These are phyloP conservation scores for Balearica regulorum DNA, from an alignment of 2,797 vertebrate genomes.

Conservation along the genomic window DNA sequence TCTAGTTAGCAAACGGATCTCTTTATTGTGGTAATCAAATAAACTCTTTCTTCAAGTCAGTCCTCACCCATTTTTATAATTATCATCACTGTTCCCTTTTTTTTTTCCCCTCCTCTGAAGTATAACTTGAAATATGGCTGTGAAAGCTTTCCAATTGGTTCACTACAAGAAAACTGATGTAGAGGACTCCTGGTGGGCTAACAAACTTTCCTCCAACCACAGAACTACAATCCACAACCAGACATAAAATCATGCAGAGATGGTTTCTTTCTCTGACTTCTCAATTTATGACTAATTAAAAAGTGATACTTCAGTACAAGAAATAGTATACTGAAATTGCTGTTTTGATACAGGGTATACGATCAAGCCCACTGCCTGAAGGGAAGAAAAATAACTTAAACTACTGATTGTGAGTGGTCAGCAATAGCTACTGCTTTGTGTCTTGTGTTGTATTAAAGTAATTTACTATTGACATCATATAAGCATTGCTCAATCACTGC, in stretches of 20 bases:
- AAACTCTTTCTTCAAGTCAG: not conserved
- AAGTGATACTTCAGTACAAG: not conserved
- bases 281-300: not conserved
- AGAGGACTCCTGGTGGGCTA: not conserved
- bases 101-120: not conserved
- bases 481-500: not conserved
- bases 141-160: not conserved
- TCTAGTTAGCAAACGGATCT: not conserved
- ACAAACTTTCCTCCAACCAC: not conserved
- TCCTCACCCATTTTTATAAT: slow-evolving; percentile 41
- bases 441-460: not conserved
- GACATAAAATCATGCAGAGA: not conserved
- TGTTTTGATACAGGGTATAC: not conserved
- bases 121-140: not conserved
- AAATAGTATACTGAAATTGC: not conserved
- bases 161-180: not conserved
- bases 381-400: not conserved
- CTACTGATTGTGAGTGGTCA: not conserved
- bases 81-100: not conserved
- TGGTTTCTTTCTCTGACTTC: not conserved
- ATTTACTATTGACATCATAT: not conserved
- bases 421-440: not conserved
- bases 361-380: not conserved
- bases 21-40: slow-evolving; percentile 30
- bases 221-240: not conserved